Percentiles rank a stretch among this genome's conserved stretches.
Evolutionary conservation across 2,113 vertebrate species (phyloP).

Genomic region (Rhagologus leucostigma): DNA sequence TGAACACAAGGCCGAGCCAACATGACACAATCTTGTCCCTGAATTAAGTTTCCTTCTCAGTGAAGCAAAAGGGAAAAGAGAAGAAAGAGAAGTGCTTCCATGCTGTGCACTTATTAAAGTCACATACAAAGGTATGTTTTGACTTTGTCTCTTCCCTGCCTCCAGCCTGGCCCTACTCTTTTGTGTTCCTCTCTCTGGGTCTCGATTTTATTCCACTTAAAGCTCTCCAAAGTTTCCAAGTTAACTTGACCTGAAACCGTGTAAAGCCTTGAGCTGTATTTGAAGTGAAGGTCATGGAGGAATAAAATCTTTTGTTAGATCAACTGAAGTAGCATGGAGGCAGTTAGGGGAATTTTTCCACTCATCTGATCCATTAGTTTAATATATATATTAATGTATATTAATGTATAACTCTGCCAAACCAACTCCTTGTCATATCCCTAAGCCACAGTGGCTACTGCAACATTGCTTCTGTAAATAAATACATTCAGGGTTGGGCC

Average conservation of each 20-base stretch:
- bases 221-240: background rate
- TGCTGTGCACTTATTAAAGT: background rate
- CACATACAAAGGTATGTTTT: background rate
- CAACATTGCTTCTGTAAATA: background rate
- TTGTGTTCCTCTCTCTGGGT: background rate
- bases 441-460: background rate
- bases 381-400: too few relatives aligned
- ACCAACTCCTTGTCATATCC: rapidly evolving
- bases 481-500: background rate
- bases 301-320: background rate
- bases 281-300: background rate
- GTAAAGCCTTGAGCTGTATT: background rate
- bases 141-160: background rate
- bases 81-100: background rate
- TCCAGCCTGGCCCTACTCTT: background rate
- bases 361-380: background rate
- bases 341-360: background rate
- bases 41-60: background rate
- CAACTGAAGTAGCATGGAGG: background rate
- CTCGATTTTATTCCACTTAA: background rate
- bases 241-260: background rate
- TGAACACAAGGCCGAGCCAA: background rate
- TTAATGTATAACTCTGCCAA: background rate
- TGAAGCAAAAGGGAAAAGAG: background rate
- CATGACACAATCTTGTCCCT: background rate